phyloP scores from a whole-genome alignment of 2,113 vertebrate genomes.

The Thermophis baileyi region DNA sequence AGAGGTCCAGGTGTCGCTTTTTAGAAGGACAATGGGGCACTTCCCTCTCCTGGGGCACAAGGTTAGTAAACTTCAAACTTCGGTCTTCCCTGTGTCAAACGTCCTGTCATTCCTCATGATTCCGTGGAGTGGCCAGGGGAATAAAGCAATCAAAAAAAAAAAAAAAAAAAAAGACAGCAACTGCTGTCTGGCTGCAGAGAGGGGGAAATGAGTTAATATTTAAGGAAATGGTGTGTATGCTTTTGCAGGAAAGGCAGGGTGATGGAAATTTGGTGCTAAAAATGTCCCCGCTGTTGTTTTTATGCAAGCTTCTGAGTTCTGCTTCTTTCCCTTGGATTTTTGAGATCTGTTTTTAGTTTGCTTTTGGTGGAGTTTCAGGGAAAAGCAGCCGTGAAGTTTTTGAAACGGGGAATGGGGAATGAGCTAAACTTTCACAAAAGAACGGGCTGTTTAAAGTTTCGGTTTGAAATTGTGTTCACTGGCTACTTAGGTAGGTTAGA shows the following conservation, averaged over 20 bases:
- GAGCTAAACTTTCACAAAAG: not conserved
- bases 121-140: not conserved
- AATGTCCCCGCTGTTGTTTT: not conserved
- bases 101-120: not conserved
- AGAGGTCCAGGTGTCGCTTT: not conserved
- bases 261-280: not conserved
- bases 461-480: not conserved
- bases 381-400: fast-evolving
- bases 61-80: conserved; percentile 61
- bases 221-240: not conserved
- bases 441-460: not conserved
- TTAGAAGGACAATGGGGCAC: conserved; percentile 46
- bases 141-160: not conserved
- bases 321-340: fast-evolving
- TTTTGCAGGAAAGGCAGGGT: not conserved
- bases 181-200: not conserved
- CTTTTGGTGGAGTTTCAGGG: not conserved
- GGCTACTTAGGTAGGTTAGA: not conserved
- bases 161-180: not conserved
- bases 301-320: not conserved
- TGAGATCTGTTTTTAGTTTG: fast-evolving
- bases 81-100: not conserved
- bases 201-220: not conserved
- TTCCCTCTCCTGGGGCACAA: conserved; percentile 52
- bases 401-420: not conserved